A percentile compares a stretch with the other conserved stretches of the same genome.
Evolutionary conservation across 2,888 invertebrate genomes (phyloP).

Genomic region (Chymomyza fuscimana): DNA sequence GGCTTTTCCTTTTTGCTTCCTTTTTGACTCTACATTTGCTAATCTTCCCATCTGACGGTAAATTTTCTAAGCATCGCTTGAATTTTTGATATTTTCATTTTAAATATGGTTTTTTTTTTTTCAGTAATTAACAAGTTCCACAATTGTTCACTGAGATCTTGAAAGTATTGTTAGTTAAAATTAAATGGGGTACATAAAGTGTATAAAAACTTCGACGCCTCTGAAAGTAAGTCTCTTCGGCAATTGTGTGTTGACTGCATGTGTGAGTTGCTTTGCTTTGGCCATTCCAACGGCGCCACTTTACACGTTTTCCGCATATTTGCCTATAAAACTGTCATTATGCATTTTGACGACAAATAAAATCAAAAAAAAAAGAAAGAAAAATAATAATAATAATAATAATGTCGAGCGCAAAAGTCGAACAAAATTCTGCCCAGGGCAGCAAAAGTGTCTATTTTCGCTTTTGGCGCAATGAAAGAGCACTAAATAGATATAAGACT

Average conservation of each 20-base stretch:
- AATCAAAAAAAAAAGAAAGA: constrained; percentile 2
- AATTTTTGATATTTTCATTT: too few species aligned
- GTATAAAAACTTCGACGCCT: neutral
- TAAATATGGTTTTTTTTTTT: too few species aligned
- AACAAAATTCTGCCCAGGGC: constrained; percentile 33
- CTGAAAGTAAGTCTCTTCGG: neutral
- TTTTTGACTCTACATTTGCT: too few species aligned
- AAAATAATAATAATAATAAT: neutral
- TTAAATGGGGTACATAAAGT: neutral
- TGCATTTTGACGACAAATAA: constrained; percentile 52
- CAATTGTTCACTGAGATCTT: too few species aligned
- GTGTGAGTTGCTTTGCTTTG: neutral
- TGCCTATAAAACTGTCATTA: constrained; percentile 56
- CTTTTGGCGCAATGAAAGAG: constrained; percentile 36
- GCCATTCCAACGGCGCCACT: constrained; percentile 62
- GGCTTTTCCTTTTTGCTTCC: too few species aligned
- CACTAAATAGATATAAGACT: neutral
- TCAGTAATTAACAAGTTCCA: too few species aligned
- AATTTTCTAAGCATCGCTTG: too few species aligned
- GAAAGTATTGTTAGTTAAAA: too few species aligned
- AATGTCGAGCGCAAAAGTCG: constrained; percentile 28
- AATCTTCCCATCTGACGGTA: too few species aligned
- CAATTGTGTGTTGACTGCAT: neutral
- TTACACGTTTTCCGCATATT: constrained; percentile 64
- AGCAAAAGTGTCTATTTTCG: constrained; percentile 73